A percentile compares a stretch with the other conserved stretches of the same genome.
phyloP scores from a whole-genome alignment of 2,797 vertebrate genomes.

The Myiothlypis chrysogaster region DNA sequence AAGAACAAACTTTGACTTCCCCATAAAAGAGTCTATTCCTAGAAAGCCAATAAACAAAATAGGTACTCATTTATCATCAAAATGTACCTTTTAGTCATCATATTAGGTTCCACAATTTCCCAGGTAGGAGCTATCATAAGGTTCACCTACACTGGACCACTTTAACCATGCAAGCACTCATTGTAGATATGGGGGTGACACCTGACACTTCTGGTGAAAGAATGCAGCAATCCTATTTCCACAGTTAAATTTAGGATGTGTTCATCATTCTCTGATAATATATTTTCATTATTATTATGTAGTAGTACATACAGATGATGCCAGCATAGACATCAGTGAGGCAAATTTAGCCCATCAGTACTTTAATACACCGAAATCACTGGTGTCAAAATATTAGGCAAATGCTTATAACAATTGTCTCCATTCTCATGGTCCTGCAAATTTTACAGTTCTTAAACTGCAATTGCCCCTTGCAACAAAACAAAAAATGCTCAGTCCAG shows the following conservation, averaged over 20 bases:
- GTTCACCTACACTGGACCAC: background rate
- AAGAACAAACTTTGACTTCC: background rate
- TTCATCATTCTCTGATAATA: background rate
- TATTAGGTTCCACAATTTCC: background rate
- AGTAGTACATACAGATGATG: background rate
- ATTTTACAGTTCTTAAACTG: background rate
- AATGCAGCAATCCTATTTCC: background rate
- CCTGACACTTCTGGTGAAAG: background rate
- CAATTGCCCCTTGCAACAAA: background rate
- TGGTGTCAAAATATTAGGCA: background rate
- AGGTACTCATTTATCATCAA: background rate
- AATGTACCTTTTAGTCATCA: background rate
- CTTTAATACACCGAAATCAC: background rate
- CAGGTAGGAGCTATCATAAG: background rate
- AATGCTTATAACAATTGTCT: background rate
- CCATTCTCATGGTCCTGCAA: background rate
- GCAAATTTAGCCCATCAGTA: background rate
- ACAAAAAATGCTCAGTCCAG: background rate
- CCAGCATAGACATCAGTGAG: background rate
- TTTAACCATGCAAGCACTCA: background rate
- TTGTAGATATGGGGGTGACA: background rate
- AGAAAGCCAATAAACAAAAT: background rate
- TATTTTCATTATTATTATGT: background rate
- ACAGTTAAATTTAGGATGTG: background rate
- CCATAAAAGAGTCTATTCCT: background rate